phyloP scores from a whole-genome alignment of 2,888 invertebrate genomes.

The Cancer borealis region DNA sequence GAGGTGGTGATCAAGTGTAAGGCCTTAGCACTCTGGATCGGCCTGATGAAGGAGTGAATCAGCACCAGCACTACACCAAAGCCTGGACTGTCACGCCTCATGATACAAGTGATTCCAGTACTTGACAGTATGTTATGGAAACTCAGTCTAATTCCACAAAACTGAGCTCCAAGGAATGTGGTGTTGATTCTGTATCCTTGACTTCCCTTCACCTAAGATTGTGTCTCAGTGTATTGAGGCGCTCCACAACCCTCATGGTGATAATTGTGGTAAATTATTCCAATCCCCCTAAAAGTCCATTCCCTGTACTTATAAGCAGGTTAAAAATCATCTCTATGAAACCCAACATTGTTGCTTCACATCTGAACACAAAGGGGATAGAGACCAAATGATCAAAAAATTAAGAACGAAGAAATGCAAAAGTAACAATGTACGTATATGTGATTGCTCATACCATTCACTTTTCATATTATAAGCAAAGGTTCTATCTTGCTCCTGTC shows the following conservation, averaged over 20 bases:
- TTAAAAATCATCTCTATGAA: not conserved
- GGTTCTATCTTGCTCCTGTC: not conserved
- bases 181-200: no score
- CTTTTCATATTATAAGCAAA: not conserved
- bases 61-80: not conserved
- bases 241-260: not conserved
- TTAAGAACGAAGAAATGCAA: not conserved
- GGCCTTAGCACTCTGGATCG: constrained; percentile 86
- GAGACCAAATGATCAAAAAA: not conserved
- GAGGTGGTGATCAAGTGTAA: constrained; percentile 88
- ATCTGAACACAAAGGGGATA: not conserved
- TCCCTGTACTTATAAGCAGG: constrained; percentile 13
- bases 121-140: not conserved
- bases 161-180: no score
- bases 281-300: not conserved
- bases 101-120: not conserved
- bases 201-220: not conserved
- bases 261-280: not conserved
- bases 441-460: not conserved
- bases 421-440: not conserved
- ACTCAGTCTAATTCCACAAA: not conserved
- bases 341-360: not conserved
- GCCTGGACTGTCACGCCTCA: not conserved
- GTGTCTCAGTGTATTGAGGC: not conserved
- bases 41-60: constrained; percentile 83